These are phyloP conservation scores for Leptarthrus brevirostris DNA, from an alignment of 2,888 invertebrate genomes.

Conservation along the genomic window DNA sequence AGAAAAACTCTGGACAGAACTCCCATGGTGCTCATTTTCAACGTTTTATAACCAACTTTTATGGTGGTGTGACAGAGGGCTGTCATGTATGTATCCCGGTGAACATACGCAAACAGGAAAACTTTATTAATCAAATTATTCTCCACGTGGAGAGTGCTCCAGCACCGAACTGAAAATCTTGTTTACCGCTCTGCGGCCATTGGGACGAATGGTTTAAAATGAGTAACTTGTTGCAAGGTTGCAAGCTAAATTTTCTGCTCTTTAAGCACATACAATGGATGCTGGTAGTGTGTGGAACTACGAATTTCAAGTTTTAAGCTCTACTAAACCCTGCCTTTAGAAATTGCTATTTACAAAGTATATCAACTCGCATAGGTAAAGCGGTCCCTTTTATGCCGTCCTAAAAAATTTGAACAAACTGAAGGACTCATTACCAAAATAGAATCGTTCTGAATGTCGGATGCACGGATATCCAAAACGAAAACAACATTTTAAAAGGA, in stretches of 20 bases:
- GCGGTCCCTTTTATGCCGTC: no score
- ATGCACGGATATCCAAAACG: no score
- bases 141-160: neutral
- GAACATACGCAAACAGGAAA: constrained; percentile 8
- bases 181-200: neutral
- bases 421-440: no score
- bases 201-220: neutral
- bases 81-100: neutral
- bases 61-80: constrained; percentile 1
- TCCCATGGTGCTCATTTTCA: constrained; percentile 23
- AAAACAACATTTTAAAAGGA: no score
- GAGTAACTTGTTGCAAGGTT: constrained; percentile 41
- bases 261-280: constrained; percentile 32
- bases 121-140: constrained; percentile 41
- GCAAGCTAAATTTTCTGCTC: constrained; percentile 24
- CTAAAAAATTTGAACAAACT: no score
- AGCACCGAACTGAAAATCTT: neutral
- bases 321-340: no score
- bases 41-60: constrained; percentile 32
- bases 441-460: no score
- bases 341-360: no score
- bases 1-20: neutral
- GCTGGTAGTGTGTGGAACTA: neutral
- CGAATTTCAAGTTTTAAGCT: no score
- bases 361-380: no score